Conservation (phyloP, 2,888 invertebrate genomes). For the Drosophila melanosoma region DNA sequence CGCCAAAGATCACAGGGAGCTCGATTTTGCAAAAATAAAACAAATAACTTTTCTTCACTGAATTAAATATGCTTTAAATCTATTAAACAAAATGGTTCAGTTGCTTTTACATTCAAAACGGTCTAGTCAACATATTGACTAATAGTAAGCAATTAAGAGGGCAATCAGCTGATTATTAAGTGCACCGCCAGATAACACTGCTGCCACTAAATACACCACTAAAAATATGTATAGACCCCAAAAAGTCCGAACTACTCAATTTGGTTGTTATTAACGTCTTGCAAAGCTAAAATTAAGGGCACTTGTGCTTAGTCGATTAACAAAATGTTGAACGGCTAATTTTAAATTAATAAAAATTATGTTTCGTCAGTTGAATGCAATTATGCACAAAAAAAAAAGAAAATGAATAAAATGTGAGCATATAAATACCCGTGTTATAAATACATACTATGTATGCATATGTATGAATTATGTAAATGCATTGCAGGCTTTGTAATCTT, state of each 20-base stretch:
- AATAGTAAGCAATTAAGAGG: conserved; percentile 4
- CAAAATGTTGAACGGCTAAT: background rate
- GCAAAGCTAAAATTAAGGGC: conserved; percentile 24
- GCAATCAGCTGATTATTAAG: conserved; percentile 23
- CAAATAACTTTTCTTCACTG: background rate
- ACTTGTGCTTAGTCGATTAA: conserved; percentile 24
- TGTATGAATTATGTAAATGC: conserved; percentile 1
- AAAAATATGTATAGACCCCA: conserved; percentile 31
- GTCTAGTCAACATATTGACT: conserved; percentile 8
- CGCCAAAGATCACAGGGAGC: conserved; percentile 12
- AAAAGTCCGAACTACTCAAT: conserved; percentile 36
- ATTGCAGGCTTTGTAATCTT: conserved; percentile 8
- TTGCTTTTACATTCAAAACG: conserved; percentile 3
- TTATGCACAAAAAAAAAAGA: background rate
- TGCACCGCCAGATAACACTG: conserved; percentile 17
- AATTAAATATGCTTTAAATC: conserved; percentile 3
- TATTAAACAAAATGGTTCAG: background rate
- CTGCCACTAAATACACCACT: conserved; percentile 23
- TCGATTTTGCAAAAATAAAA: conserved; percentile 1
- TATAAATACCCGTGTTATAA: conserved; percentile 9
- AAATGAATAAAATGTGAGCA: background rate
- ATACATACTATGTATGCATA: conserved; percentile 26
- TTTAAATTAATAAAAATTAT: background rate
- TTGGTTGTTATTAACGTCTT: conserved; percentile 41
- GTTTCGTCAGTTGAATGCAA: conserved; percentile 7